Percentiles rank a stretch among this genome's conserved stretches.
Conservation (phyloP, 1,140 invertebrate genomes). For the Platyscapa corneri region DNA sequence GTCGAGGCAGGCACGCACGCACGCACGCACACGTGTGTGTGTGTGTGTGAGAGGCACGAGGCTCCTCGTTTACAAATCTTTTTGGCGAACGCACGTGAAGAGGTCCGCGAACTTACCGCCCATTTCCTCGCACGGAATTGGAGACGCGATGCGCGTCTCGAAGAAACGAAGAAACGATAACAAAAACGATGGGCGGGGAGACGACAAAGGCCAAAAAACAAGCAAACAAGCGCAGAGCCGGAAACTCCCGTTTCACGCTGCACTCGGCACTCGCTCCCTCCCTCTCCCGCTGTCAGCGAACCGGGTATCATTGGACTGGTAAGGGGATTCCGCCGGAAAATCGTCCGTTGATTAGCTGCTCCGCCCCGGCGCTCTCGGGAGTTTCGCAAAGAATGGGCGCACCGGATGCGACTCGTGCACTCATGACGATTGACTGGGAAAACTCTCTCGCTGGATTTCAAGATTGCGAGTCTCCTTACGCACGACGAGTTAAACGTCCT, state of each 20-base stretch:
- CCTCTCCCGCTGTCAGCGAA: too few relatives aligned
- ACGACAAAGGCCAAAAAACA: neutral
- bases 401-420: too few relatives aligned
- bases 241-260: constrained; percentile 35
- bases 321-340: neutral
- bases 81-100: neutral
- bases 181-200: neutral
- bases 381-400: too few relatives aligned
- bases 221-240: neutral
- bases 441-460: too few relatives aligned
- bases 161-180: neutral
- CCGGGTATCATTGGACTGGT: too few relatives aligned
- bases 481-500: too few relatives aligned
- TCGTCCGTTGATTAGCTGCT: constrained; percentile 10
- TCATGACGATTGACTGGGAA: too few relatives aligned
- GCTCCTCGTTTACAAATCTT: constrained; percentile 8
- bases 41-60: neutral
- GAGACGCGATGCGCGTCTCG: neutral
- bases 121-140: constrained; percentile 23
- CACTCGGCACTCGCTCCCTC: neutral
- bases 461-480: too few relatives aligned
- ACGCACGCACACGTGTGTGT: too few relatives aligned
- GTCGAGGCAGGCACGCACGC: too few relatives aligned
- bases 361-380: neutral
- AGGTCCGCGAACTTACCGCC: neutral